Conservation (phyloP, 37 sponge, comb jelly and placozoan genomes). For the Aphrocallistes beatrix region DNA sequence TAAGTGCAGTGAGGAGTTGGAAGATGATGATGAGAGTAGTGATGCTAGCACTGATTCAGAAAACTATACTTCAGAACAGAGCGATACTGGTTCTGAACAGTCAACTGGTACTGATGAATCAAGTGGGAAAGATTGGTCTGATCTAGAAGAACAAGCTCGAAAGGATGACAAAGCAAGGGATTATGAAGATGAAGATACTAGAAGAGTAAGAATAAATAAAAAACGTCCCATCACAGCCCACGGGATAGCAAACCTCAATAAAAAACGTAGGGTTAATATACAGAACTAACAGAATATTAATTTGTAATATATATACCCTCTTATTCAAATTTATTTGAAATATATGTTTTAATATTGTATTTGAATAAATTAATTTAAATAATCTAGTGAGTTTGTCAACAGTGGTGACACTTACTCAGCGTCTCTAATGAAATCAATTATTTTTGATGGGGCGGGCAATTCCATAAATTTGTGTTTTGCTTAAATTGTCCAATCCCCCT, state of each 20-base stretch:
- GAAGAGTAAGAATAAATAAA: background rate
- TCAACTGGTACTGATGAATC: conserved; percentile 51
- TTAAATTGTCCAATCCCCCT: too few relatives aligned
- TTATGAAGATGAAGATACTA: background rate
- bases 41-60: conserved; percentile 31
- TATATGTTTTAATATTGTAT: too few relatives aligned
- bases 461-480: too few relatives aligned
- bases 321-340: too few relatives aligned
- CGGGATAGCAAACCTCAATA: background rate
- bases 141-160: conserved; percentile 85
- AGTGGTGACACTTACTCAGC: too few relatives aligned
- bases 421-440: too few relatives aligned
- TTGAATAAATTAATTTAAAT: too few relatives aligned
- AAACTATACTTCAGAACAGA: background rate
- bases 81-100: background rate
- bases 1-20: conserved; percentile 27
- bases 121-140: conserved; percentile 92
- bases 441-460: too few relatives aligned
- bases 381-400: too few relatives aligned
- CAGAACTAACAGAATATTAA: too few relatives aligned
- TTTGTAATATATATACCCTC: too few relatives aligned
- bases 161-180: conserved; percentile 27
- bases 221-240: background rate
- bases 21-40: conserved; percentile 33
- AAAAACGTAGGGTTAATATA: background rate